Base-by-base conservation (phyloP, 2,888 invertebrate genomes). In the Thymelicus acteon region DNA sequence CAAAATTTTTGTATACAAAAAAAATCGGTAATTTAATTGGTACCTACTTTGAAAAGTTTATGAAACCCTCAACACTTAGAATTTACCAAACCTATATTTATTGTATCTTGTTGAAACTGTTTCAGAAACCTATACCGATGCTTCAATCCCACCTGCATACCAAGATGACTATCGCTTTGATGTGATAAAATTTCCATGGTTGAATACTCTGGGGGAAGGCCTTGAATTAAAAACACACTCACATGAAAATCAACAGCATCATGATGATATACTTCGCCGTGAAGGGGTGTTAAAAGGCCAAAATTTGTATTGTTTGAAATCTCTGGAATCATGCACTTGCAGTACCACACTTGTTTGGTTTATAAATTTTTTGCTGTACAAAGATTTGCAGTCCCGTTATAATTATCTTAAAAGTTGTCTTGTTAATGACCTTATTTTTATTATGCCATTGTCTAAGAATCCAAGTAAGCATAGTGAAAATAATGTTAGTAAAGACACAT, bases 341-440 rank as follows among this genome's bases (percentile, higher is more conserved):
- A 67, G 58, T 57, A 64, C 54, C 5, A 67, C 62, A 19, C 24
- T 73, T 12, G 10, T 72, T 19, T 73, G 73, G 73, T 73, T 73
- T 64, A 58, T 72, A 2, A 67, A 72, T n/a, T 74, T 72, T 49
- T 60, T 74, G 19, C 44, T 72, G 13, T 19, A 71, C 5, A 74
- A 71, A 60, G 73, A 74, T 60, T 60, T 74, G 49, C 70, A 67
- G 19, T 66, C 71, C 13, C 47, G 61, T 31, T 68, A 69, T 15
- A 60, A 52, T n/a, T 76, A 62, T 95, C 90, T 67, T 96, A 87
- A 88, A 54, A 66, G 71, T 66, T 66, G 66, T 19, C 57, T 71
- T 39, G 66, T 71, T 2, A 57, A 62, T 57, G 71, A 71, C 40
- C 0, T 13, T 48, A n/a, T 52, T 7, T 60, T 31, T 37, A 5